Base-by-base conservation (phyloP, 2,888 invertebrate genomes). In the Acanthoscelides obtectus region DNA sequence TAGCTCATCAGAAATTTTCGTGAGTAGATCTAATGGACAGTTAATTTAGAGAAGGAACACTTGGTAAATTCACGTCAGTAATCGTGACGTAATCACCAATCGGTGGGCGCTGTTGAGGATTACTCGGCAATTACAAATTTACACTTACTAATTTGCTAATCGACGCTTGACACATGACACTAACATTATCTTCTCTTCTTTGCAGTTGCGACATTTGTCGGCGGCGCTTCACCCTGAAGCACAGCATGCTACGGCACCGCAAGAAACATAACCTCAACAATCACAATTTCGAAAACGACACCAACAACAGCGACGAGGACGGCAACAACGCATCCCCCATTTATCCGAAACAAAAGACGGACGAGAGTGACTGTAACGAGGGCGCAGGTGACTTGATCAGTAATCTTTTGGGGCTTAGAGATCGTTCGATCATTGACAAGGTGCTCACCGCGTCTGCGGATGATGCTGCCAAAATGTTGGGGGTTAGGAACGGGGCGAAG, bases 161-260 rank as follows among this genome's bases (percentile, higher is more conserved):
- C n/a, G n/a, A n/a, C n/a, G n/a, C n/a, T n/a, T n/a, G n/a, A n/a
- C n/a, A n/a, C n/a, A n/a, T n/a, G n/a, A n/a, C n/a, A n/a, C n/a
- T n/a, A n/a, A n/a, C n/a, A n/a, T n/a, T n/a, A n/a, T n/a, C n/a
- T n/a, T n/a, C n/a, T 45, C 17, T 45, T 45, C 45, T 45, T 45
- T 45, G 8, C 45, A 94, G 94, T 73, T 97, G 97, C 83, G 95
- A 96, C 84, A 91, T 96, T 66, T 97, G 97, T 84, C 87, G 93
- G 64, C 89, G 96, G 5, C 90, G 94, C 75, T 97, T 97, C 86
- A 97, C 97, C 0, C 87, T 97, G 68, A 97, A 97, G 82, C 97
- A 97, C 87, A 95, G 95, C 86, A 97, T 97, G 97, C 88, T 97
- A 77, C 90, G 97, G 0, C 97, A 97, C 83, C 89, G 95, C 78